Evolutionary conservation across 37 sponge, comb jelly and placozoan genomes (phyloP).

Genomic region (Cliona cf. orientalis): DNA sequence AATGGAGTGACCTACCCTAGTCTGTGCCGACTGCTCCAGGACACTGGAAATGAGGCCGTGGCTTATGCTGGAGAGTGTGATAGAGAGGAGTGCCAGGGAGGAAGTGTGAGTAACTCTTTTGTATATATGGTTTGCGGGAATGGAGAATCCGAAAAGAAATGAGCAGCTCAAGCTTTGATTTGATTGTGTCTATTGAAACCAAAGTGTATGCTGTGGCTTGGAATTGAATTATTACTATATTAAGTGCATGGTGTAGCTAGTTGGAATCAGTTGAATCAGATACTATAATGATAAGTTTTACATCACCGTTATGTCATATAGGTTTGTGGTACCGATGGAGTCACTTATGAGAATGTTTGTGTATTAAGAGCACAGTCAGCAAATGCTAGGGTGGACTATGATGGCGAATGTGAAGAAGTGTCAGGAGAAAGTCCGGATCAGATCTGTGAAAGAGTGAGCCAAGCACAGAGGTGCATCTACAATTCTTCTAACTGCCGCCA

Average conservation of each 20-base stretch:
- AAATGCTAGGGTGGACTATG: slow-evolving; percentile 49
- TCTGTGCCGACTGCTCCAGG: slow-evolving; percentile 39
- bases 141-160: too few species aligned
- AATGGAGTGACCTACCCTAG: slow-evolving; percentile 47
- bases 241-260: too few species aligned
- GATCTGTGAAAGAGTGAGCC: slow-evolving; percentile 23
- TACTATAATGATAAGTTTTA: too few species aligned
- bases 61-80: slow-evolving; percentile 35
- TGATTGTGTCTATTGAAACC: too few species aligned
- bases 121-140: too few species aligned
- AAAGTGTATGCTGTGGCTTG: too few species aligned
- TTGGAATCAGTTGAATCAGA: too few species aligned
- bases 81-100: slow-evolving; percentile 24
- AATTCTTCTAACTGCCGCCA: slow-evolving; percentile 12
- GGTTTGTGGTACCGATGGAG: slow-evolving; percentile 65
- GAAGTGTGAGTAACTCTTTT: slow-evolving; percentile 28
- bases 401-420: slow-evolving; percentile 20
- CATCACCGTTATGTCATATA: slow-evolving; percentile 1
- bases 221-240: too few species aligned
- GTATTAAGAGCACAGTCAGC: slow-evolving; percentile 30
- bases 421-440: slow-evolving; percentile 6
- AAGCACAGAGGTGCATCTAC: slow-evolving; percentile 2
- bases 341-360: slow-evolving; percentile 57
- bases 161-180: too few species aligned
- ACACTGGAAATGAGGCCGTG: slow-evolving; percentile 26